Base-by-base conservation (phyloP, 2,797 vertebrate genomes). In the Amblyraja radiata region DNA sequence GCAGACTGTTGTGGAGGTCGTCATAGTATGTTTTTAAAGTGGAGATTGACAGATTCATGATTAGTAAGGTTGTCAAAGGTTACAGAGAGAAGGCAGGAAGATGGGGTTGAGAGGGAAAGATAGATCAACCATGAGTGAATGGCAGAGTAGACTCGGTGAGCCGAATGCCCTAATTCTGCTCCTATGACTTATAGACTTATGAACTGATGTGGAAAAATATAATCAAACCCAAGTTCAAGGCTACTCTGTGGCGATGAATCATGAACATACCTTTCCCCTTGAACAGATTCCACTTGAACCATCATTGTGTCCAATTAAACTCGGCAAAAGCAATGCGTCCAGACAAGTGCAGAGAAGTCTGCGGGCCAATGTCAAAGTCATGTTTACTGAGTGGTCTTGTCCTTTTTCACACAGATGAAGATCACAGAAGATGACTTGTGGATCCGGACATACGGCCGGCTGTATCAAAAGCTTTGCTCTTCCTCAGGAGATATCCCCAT, bases 401-500 rank as follows among this genome's bases (percentile, higher is more conserved):
- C 61, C 68, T 25, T 76, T 76, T 93, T 93, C 94, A 94, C 94
- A 83, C 93, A 97, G 97, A 97, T 97, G 96, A 97, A 95, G 94
- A 97, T 98, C 94, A 97, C 96, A 6, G 97, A 97, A 93, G 97
- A 97, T 58, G 97, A 98, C 93, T 94, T 98, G 7, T 97, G 97
- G 97, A 97, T 98, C 93, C 96, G 97, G 94, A 98, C 97, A 0
- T 97, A 98, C 25, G 97, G 97, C 94, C 96, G 97, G 94, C 96
- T 98, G 73, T 98, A 98, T 93, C 97, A 97, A 95, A 97, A 97
- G 94, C 95, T 97, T 73, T 97, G 97, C 79, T 97, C 97, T 76
- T 97, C 97, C 77, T 97, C 96, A 28, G 97, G 97, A 93, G 97
- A 98, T 93, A 96, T 97, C 93, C 97, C 97, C n/a, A 97, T 97